These are phyloP conservation scores for Pollenia amentaria DNA, from an alignment of 2,888 invertebrate genomes.

Conservation along the genomic window DNA sequence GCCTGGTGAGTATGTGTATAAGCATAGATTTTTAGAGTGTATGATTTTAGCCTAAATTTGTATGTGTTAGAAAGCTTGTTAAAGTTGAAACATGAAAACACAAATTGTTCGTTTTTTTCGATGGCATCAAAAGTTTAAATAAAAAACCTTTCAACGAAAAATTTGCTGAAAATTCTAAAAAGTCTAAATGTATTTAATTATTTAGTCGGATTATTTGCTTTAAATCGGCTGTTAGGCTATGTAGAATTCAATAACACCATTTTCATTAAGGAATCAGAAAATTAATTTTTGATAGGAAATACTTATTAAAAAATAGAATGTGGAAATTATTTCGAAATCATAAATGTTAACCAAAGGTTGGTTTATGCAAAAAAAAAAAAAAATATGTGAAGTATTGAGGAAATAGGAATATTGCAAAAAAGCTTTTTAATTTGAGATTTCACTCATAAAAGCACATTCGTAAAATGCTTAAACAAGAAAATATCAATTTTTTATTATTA, in stretches of 20 bases:
- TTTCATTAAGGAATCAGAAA: neutral
- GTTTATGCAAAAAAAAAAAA: no score
- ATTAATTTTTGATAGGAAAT: no score
- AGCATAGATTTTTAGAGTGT: no score
- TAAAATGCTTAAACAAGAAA: no score
- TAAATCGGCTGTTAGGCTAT: neutral
- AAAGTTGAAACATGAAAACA: neutral
- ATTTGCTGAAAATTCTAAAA: conserved; percentile 41
- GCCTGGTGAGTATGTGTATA: neutral
- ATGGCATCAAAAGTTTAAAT: neutral
- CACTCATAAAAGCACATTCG: no score
- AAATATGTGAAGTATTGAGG: no score
- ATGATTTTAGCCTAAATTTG: neutral
- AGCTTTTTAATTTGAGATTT: no score
- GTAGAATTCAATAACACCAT: neutral
- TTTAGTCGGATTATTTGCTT: conserved; percentile 12
- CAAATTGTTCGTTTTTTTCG: neutral
- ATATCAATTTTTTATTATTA: no score
- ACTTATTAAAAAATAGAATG: no score
- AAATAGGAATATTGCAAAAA: no score
- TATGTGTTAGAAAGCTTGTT: neutral
- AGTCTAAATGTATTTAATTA: conserved; percentile 42
- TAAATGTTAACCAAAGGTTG: no score
- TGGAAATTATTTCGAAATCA: no score
- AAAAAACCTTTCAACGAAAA: conserved; percentile 25